Evolutionary conservation across 2,113 vertebrate genomes (phyloP).

Genomic region (Nothoprocta perdicaria): DNA sequence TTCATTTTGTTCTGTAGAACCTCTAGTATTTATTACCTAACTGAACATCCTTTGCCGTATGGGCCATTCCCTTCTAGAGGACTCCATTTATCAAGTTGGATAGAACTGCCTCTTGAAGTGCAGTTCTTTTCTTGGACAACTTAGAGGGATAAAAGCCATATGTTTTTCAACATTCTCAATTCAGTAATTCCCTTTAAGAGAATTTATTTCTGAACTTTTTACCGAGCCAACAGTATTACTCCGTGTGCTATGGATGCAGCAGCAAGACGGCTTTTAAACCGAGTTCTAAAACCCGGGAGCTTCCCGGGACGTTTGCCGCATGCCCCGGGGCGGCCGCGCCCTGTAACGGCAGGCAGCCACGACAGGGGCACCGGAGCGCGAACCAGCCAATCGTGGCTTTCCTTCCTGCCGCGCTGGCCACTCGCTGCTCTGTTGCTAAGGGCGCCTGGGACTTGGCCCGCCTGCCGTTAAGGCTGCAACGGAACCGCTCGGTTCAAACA

Average conservation of each 20-base stretch:
- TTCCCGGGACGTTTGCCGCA: background rate
- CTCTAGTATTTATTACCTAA: background rate
- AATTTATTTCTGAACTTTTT: background rate
- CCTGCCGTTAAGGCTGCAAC: background rate
- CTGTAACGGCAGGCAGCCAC: background rate
- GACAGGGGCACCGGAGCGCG: background rate
- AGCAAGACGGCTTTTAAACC: background rate
- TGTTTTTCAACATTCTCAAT: background rate
- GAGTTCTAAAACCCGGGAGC: background rate
- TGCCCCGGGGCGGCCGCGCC: background rate
- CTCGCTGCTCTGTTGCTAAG: background rate
- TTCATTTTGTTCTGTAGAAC: background rate
- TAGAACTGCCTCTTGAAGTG: background rate
- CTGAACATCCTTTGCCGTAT: background rate
- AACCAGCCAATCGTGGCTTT: background rate
- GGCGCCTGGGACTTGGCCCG: fast-evolving
- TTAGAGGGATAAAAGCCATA: background rate
- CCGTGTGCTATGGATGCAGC: background rate
- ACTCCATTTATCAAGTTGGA: background rate
- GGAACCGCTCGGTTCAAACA: background rate
- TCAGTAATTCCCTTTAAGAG: background rate
- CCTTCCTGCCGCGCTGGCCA: background rate
- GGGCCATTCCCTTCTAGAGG: background rate
- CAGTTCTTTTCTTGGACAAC: background rate
- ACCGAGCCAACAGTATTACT: background rate